Base-by-base conservation (phyloP, 2,888 invertebrate species). In the Cephonodes hylas region DNA sequence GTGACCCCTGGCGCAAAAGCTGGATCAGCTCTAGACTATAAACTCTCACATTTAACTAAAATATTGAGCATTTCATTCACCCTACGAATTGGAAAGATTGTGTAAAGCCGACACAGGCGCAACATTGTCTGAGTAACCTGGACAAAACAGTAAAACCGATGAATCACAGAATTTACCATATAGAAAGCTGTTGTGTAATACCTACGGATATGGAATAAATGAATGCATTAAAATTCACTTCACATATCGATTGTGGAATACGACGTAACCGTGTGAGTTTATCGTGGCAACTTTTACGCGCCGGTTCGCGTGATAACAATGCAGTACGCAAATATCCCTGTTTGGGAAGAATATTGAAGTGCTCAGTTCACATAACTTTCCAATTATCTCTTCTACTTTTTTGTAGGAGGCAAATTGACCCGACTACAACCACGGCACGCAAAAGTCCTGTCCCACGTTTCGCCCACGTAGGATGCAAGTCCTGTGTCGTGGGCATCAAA, bases 221-320 rank as follows among this genome's bases (percentile, higher is more conserved):
- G 59, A 60, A 63, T 57, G 46, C 56, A 61, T 65, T 64, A 31
- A 58, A 27, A 65, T 65, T 66, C 62, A 62, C 59, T 60, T 22
- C 63, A 56, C 62, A 59, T 61, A 59, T 60, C 38, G 45, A 34
- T 59, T 64, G 61, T 61, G 38, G 46, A 58, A 61, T 61, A 59
- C 62, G 58, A 22, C 20, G 44, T 15, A 59, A 53, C 63, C 66
- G n/a, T n/a, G 70, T 70, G 67, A 64, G 70, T 67, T n/a, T n/a
- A 64, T 42, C 18, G 53, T 38, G 38, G 7, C 27, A 18, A 53
- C 31, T 53, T 53, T 53, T 53, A 53, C 31, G 15, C 53, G 18
- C 53, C 27, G 18, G 27, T 31, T 53, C 15, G 42, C 44, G 59
- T 44, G 59, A 31, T 59, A 8, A 53, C 53, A 53, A 53, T 53